Conservation (phyloP, 1,140 invertebrate species). For the Onthophagus taurus region DNA sequence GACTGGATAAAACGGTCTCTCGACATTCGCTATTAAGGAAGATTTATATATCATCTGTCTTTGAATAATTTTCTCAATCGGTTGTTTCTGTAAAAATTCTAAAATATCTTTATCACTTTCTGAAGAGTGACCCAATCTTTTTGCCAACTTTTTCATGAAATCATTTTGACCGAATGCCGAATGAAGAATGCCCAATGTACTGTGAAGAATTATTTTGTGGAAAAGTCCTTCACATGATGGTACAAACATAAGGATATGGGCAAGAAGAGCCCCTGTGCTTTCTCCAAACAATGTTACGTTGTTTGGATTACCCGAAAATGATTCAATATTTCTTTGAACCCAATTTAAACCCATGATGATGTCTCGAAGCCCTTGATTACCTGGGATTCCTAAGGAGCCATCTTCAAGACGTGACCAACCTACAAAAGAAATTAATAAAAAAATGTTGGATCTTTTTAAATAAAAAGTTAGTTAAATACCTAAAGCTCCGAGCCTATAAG, state of each 20-base stretch:
- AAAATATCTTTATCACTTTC: conserved; percentile 12
- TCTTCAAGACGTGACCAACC: conserved; percentile 14
- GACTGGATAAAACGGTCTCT: conserved; percentile 35
- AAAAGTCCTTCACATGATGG: conserved; percentile 46
- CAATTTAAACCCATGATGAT: conserved; percentile 39
- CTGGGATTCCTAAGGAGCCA: conserved; percentile 5
- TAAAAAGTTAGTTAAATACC: too few species aligned
- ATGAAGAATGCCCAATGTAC: conserved; percentile 46
- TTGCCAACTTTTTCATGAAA: conserved; percentile 30
- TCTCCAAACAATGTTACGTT: conserved; percentile 43
- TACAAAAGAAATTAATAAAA: too few species aligned
- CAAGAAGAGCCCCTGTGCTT: conserved; percentile 40
- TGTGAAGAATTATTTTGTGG: conserved; percentile 50
- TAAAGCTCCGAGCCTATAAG: conserved; percentile 61
- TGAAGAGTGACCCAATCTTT: conserved; percentile 15
- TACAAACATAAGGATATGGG: conserved; percentile 29
- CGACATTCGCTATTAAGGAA: too few species aligned
- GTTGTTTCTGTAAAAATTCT: conserved; percentile 27
- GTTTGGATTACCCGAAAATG: conserved; percentile 42
- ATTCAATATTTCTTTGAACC: conserved; percentile 44
- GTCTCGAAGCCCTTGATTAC: conserved; percentile 11
- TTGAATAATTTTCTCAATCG: too few species aligned
- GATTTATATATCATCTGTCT: too few species aligned
- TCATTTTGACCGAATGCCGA: conserved; percentile 39
- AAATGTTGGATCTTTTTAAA: too few species aligned